Conservation (phyloP, 2,113 vertebrate species). For the Chloroceryle aenea region DNA sequence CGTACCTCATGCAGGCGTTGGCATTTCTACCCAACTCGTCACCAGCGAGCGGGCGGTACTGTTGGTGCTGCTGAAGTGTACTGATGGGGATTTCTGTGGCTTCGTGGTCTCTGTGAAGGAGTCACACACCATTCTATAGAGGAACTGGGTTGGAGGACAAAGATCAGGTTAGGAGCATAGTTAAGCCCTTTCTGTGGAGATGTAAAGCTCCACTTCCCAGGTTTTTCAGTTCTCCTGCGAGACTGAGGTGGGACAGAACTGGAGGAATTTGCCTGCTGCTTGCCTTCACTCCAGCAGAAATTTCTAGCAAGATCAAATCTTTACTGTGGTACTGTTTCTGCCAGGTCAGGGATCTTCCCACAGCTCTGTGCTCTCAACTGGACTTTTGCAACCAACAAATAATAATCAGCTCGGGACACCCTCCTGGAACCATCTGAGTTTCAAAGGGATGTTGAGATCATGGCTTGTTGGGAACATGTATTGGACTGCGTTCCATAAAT, state of each 20-base stretch:
- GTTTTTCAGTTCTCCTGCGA: background rate
- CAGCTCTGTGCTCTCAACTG: background rate
- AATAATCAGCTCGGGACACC: background rate
- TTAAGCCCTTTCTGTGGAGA: background rate
- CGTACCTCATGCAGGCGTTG: background rate
- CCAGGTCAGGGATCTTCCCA: background rate
- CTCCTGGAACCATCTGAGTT: background rate
- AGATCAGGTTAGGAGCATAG: background rate
- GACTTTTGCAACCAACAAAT: background rate
- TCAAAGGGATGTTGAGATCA: background rate
- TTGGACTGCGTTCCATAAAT: background rate
- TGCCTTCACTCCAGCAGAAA: background rate
- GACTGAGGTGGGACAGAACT: background rate
- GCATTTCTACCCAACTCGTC: no score
- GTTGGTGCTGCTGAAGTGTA: background rate
- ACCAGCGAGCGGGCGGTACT: background rate
- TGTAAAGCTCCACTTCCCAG: background rate
- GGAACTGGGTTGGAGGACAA: background rate
- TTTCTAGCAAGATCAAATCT: background rate
- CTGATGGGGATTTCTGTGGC: background rate
- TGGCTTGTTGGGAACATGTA: background rate
- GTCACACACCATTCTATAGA: background rate
- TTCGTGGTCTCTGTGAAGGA: background rate
- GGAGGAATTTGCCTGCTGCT: background rate
- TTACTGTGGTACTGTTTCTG: background rate